Percentiles rank a stretch among this genome's conserved stretches.
These are phyloP conservation scores for Petroica traversi DNA, from an alignment of 2,113 vertebrate genomes.

Conservation along the genomic window DNA sequence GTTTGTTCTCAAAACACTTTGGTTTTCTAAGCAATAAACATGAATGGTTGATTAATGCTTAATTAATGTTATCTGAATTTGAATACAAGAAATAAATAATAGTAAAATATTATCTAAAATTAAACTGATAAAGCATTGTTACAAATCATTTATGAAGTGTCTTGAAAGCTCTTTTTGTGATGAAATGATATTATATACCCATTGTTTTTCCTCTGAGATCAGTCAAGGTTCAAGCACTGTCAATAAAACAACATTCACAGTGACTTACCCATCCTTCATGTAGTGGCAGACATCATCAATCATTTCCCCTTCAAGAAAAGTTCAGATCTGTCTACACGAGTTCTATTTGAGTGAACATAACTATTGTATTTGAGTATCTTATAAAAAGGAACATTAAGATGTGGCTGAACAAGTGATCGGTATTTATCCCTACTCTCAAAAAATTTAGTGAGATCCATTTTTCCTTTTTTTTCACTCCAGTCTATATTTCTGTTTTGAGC, in stretches of 20 bases:
- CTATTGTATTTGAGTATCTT: background rate
- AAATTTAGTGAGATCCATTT: background rate
- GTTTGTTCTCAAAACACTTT: background rate
- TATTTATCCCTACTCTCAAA: background rate
- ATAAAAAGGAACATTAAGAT: background rate
- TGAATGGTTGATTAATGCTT: background rate
- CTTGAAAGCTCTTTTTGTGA: background rate
- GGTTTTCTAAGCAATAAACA: background rate
- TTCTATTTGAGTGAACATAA: background rate
- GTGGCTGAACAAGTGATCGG: background rate
- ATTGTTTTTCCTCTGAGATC: conserved; percentile 30
- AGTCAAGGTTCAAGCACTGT: background rate
- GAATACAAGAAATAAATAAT: background rate
- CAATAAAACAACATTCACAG: background rate
- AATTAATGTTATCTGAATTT: background rate
- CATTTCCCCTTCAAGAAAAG: background rate
- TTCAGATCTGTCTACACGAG: background rate
- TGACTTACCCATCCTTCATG: background rate
- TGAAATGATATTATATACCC: background rate
- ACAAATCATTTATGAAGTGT: background rate
- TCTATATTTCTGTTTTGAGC: background rate
- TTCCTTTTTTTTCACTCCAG: background rate
- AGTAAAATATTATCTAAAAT: background rate
- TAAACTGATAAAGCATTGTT: background rate
- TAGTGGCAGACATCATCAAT: background rate